Evolutionary conservation across 1,140 invertebrate genomes (phyloP), one percentile per base, ranked within the genome.

Genomic region (Helicoverpa armigera): DNA sequence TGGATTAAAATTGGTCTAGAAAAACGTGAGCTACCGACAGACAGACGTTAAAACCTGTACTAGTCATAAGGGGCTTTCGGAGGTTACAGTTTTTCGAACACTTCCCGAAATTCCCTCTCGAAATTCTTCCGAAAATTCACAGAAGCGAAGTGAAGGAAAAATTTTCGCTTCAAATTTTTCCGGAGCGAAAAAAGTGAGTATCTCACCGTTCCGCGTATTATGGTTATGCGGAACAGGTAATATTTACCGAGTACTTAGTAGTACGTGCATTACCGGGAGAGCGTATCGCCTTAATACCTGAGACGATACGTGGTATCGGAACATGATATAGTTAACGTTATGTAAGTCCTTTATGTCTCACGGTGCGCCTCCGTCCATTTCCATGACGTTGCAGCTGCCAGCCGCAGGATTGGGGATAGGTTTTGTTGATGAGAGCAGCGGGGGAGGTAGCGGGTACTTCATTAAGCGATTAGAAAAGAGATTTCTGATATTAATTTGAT

Each of bases 381-480:
- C 86, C 83, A 86, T 85, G 86, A 89, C 88, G 88, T 83, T 85
- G 83, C 83, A 83, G 81, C 85, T 88, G 87, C 84, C 87, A 88
- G 87, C 87, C 83, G 80, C 87, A 88, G 82, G 74, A 72, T 84
- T 50, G 69, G 60, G 70, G 0, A 5, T 16, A 29, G 48, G 3
- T 3, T 50, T 16, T 78, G 72, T 69, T 83, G 75, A 31, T 31
- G 9, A 67, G 61, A 67, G 48, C 31, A 82, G 79, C 83, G 83
- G 76, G 54, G 11, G 48, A 16, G 18, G 16, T n/a, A 74, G 67
- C 81, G 81, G 31, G 5, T 70, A 23, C 31, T n/a, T 48, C 3
- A 14, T 2, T 3, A 11, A 23, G 10, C 4, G 29, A 29, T 72
- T 9, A 48, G n/a, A 11, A 9, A 14, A 48, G 31, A 48, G 2